phyloP scores from a whole-genome alignment of 1,140 invertebrate species.

The Macrosteles quadrilineatus region DNA sequence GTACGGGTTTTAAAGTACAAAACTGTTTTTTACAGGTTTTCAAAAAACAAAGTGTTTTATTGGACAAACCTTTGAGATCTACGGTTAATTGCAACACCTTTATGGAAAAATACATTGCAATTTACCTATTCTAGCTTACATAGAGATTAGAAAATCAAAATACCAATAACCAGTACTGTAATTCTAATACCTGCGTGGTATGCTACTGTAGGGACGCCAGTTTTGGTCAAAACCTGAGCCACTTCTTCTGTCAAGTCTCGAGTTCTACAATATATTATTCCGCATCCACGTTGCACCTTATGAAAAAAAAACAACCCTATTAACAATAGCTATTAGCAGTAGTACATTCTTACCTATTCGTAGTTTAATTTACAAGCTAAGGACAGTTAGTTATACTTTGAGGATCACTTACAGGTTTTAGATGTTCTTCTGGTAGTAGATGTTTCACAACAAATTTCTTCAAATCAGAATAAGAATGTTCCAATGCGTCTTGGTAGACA shows the following conservation, averaged over 20 bases:
- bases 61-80: too few species aligned
- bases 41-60: too few species aligned
- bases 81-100: too few species aligned
- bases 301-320: conserved; percentile 34
- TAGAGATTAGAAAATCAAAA: too few species aligned
- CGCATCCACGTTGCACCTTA: conserved; percentile 52
- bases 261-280: conserved; percentile 70
- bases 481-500: conserved; percentile 75
- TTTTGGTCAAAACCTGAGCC: conserved; percentile 55
- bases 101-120: too few species aligned
- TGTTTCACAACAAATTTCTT: conserved; percentile 63
- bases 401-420: conserved; percentile 36
- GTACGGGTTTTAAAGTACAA: too few species aligned
- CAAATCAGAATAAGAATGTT: conserved; percentile 76
- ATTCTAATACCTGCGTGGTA: conserved; percentile 67
- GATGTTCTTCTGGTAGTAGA: conserved; percentile 16
- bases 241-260: conserved; percentile 65
- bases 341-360: conserved; percentile 1
- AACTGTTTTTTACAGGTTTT: too few species aligned
- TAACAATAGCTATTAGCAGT: conserved; percentile 11
- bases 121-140: too few species aligned
- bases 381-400: too few species aligned
- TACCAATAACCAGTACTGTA: too few species aligned
- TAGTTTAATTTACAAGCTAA: neutral
- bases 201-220: conserved; percentile 57